Evolutionary conservation across 2,113 vertebrate species (phyloP).

Genomic region (Lycaon pictus): DNA sequence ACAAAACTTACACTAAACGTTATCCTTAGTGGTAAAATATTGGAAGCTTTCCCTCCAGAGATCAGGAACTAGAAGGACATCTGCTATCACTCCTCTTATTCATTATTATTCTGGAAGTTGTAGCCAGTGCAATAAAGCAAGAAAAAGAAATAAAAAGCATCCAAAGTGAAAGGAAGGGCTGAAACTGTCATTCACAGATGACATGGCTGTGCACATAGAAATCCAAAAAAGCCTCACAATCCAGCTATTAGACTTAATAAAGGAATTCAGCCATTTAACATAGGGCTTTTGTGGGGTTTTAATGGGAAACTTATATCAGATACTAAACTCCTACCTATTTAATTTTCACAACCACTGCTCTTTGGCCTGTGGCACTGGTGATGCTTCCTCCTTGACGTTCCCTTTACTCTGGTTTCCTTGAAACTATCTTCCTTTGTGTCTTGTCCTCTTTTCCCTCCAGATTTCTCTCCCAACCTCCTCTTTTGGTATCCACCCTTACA

Average conservation of each 20-base stretch:
- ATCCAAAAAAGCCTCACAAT: neutral
- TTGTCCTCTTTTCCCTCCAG: neutral
- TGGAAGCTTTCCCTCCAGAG: constrained; percentile 6
- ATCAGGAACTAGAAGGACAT: constrained; percentile 13
- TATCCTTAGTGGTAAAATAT: constrained; percentile 37
- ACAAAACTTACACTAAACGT: constrained; percentile 5
- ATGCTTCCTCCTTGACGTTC: neutral
- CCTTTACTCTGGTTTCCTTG: neutral
- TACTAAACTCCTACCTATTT: neutral
- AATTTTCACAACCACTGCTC: neutral
- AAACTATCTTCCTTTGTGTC: neutral
- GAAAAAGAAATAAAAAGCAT: constrained; percentile 64
- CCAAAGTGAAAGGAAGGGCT: constrained; percentile 21
- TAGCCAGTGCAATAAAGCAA: constrained; percentile 57
- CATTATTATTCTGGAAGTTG: neutral
- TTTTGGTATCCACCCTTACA: neutral
- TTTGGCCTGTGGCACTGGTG: constrained; percentile 1
- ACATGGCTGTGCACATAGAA: neutral
- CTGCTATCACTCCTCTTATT: neutral
- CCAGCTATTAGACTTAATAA: neutral
- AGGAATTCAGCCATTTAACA: constrained; percentile 27
- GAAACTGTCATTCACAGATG: neutral
- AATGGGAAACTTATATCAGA: neutral
- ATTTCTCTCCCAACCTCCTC: neutral
- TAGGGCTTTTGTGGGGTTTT: neutral